Conservation (phyloP, 2,113 vertebrate genomes). For the Sturnira hondurensis region DNA sequence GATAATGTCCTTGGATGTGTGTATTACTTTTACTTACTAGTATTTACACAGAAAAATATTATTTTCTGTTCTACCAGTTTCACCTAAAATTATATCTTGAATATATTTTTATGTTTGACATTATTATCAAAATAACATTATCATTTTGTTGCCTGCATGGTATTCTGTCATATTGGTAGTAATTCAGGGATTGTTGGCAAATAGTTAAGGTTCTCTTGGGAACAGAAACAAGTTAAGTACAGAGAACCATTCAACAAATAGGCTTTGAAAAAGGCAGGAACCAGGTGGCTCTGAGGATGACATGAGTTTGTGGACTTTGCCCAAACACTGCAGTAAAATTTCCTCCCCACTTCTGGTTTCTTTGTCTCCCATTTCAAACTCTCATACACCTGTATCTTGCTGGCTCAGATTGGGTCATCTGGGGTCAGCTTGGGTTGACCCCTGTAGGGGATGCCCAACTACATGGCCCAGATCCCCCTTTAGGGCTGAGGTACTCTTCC, state of each 20-base stretch:
- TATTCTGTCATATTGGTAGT: not conserved
- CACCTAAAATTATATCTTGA: not conserved
- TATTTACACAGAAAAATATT: not conserved
- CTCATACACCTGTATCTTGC: not conserved
- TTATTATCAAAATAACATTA: not conserved
- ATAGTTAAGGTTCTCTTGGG: not conserved
- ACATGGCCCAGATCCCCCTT: not conserved
- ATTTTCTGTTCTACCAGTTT: not conserved
- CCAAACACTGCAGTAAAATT: not conserved
- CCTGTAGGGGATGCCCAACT: not conserved
- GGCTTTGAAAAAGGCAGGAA: not conserved
- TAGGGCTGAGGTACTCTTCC: not conserved
- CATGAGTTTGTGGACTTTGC: not conserved
- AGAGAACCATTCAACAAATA: not conserved
- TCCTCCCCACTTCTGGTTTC: not conserved
- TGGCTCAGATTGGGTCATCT: not conserved
- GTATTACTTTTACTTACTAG: not conserved
- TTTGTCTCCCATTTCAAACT: not conserved
- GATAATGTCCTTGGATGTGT: not conserved
- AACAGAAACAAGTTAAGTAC: not conserved
- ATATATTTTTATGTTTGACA: not conserved
- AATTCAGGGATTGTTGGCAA: not conserved
- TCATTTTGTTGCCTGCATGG: not conserved
- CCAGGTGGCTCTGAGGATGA: not conserved
- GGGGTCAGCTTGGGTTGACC: not conserved